Evolutionary conservation across 2,888 invertebrate genomes (phyloP).

Genomic region (Polietes domitor): DNA sequence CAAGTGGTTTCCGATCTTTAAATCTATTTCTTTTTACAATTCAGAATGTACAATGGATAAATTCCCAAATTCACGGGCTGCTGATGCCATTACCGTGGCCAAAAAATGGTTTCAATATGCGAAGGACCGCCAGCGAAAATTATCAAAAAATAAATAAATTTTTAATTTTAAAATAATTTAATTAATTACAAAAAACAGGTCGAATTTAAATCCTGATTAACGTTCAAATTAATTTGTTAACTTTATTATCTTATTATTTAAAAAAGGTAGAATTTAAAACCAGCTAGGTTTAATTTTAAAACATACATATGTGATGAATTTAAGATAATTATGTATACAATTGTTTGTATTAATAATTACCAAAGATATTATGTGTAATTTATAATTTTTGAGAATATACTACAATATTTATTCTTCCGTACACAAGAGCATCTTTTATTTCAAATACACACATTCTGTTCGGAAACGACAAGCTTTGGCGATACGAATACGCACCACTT

Average conservation of each 20-base stretch:
- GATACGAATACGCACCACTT: neutral
- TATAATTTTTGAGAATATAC: neutral
- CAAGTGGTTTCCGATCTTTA: constrained; percentile 32
- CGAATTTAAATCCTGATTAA: neutral
- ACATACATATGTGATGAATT: neutral
- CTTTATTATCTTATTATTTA: neutral
- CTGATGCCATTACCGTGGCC: constrained; percentile 28
- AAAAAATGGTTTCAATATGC: constrained; percentile 50
- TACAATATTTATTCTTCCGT: neutral
- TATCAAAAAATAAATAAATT: neutral
- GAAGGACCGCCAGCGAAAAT: constrained; percentile 29
- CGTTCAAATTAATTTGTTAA: too few relatives aligned
- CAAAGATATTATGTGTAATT: too few relatives aligned
- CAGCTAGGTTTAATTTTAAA: neutral
- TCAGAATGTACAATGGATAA: constrained; percentile 44
- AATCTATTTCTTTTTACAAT: constrained; percentile 37
- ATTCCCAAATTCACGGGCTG: constrained; percentile 34
- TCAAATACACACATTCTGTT: too few relatives aligned
- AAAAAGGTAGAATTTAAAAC: neutral
- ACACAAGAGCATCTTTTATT: neutral
- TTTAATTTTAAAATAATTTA: neutral
- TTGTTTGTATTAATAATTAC: neutral
- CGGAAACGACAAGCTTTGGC: neutral
- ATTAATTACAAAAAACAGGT: neutral
- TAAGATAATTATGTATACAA: constrained; percentile 3